Evolutionary conservation across 2,113 vertebrate species (phyloP).

Genomic region (Mustela nigripes): DNA sequence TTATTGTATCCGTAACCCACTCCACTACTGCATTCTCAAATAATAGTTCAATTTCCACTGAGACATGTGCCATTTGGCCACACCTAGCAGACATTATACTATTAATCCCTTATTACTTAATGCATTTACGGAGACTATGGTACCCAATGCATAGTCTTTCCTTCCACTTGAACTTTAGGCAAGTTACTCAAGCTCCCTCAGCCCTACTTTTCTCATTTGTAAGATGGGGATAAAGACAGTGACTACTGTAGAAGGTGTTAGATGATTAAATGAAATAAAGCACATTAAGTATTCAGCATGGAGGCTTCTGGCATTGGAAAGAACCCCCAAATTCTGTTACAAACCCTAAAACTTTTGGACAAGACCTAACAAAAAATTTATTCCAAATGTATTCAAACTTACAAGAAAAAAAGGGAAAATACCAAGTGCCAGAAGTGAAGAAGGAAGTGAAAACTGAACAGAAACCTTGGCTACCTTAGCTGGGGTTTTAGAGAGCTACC

Average conservation of each 20-base stretch:
- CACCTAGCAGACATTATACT: not conserved
- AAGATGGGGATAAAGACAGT: not conserved
- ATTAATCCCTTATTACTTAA: not conserved
- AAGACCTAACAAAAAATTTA: slow-evolving; percentile 43
- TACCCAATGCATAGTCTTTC: not conserved
- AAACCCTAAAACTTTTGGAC: not conserved
- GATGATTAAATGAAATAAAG: slow-evolving; percentile 4
- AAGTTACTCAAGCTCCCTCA: not conserved
- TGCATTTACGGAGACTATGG: not conserved
- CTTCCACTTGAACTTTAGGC: not conserved
- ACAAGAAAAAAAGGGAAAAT: slow-evolving; percentile 50
- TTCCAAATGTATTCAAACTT: not conserved
- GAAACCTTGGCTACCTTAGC: not conserved
- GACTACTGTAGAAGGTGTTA: not conserved
- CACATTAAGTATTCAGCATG: not conserved
- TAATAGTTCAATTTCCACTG: not conserved
- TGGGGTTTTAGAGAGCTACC: not conserved
- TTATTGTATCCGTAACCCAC: not conserved
- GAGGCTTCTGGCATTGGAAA: not conserved
- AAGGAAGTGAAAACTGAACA: not conserved
- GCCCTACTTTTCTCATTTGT: slow-evolving; percentile 3
- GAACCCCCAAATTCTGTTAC: not conserved
- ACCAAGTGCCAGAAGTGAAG: not conserved
- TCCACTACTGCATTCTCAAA: not conserved
- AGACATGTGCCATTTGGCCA: not conserved